A percentile compares a stretch with the other conserved stretches of the same genome.
Conservation (phyloP, 2,113 vertebrate genomes). For the Phocoena phocoena region DNA sequence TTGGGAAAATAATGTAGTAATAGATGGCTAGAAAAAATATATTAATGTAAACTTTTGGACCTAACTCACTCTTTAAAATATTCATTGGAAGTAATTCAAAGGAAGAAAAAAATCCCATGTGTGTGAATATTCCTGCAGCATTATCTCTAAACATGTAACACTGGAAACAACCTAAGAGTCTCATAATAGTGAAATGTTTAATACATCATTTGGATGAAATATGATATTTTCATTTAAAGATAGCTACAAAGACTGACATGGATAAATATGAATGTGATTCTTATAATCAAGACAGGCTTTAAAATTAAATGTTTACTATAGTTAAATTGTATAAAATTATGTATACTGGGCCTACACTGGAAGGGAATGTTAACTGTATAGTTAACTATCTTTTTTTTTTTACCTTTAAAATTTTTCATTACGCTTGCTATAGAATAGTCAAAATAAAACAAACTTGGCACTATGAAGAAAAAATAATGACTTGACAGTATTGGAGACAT, state of each 20-base stretch:
- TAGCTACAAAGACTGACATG: not conserved
- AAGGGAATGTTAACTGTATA: not conserved
- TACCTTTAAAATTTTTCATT: not conserved
- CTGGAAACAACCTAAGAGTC: not conserved
- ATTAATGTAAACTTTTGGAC: not conserved
- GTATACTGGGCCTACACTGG: not conserved
- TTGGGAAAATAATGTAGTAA: not conserved
- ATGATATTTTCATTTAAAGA: conserved; percentile 17
- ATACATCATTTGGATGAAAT: not conserved
- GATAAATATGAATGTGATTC: not conserved
- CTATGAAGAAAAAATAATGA: not conserved
- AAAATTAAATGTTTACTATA: conserved; percentile 3
- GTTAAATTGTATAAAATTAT: not conserved
- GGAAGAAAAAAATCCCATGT: not conserved
- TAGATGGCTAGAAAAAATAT: not conserved
- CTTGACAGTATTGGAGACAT: not conserved
- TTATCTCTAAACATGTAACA: not conserved
- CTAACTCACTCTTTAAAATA: not conserved
- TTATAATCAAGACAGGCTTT: conserved; percentile 21
- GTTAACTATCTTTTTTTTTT: not conserved
- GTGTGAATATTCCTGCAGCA: not conserved
- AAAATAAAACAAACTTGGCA: not conserved
- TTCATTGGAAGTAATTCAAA: not conserved
- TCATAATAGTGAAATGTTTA: not conserved
- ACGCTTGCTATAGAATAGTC: not conserved